Percentiles rank a stretch among this genome's conserved stretches.
Conservation (phyloP, 2,797 vertebrate species). For the Octomys mimax region DNA sequence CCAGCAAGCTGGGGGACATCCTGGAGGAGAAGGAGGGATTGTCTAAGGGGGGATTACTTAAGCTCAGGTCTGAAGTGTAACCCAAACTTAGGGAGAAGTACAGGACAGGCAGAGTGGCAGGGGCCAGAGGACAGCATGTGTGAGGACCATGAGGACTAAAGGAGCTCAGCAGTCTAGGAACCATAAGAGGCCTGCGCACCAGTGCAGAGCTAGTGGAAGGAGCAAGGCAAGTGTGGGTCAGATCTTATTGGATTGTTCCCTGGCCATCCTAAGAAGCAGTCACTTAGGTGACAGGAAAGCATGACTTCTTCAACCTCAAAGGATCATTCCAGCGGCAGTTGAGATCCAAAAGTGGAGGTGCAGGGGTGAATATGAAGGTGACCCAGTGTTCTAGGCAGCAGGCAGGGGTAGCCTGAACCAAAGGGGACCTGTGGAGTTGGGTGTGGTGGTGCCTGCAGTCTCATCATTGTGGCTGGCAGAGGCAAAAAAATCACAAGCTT, state of each 20-base stretch:
- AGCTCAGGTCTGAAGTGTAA: neutral
- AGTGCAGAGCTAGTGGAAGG: fast-evolving
- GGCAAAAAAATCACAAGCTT: neutral
- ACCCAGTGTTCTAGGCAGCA: neutral
- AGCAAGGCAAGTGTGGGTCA: neutral
- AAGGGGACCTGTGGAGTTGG: neutral
- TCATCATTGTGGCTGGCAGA: neutral
- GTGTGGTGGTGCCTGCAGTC: neutral
- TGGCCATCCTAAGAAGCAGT: neutral
- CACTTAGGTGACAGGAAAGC: neutral
- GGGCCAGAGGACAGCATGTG: neutral
- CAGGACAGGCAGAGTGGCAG: neutral
- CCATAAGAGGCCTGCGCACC: neutral
- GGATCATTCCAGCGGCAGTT: neutral
- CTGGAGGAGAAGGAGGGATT: neutral
- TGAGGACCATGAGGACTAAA: neutral
- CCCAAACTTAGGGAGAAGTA: neutral
- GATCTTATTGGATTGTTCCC: no score
- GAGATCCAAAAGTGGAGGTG: neutral
- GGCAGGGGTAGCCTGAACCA: neutral
- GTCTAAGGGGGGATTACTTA: neutral
- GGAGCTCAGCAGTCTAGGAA: neutral
- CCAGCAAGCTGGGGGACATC: neutral
- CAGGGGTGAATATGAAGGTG: neutral
- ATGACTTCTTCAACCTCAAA: neutral